These are phyloP conservation scores for Spodoptera picta DNA, from an alignment of 2,888 invertebrate genomes.

Conservation along the genomic window DNA sequence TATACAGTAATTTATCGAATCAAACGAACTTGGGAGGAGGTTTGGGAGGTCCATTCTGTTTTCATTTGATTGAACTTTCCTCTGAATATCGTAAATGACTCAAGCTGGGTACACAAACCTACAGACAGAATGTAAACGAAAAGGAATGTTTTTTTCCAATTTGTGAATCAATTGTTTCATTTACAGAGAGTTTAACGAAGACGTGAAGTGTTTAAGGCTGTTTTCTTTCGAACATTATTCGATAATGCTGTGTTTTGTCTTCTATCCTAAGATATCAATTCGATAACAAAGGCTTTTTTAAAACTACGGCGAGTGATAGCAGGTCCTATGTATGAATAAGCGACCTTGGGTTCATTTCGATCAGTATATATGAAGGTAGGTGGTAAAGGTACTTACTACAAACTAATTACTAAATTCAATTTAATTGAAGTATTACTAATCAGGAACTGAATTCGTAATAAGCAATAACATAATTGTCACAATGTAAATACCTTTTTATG, in stretches of 20 bases:
- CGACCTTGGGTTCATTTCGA: too few relatives aligned
- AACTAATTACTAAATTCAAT: too few relatives aligned
- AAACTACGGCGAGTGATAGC: too few relatives aligned
- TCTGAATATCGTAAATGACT: slow-evolving; percentile 23
- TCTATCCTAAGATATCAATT: too few relatives aligned
- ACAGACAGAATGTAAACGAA: slow-evolving; percentile 17
- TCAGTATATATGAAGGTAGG: too few relatives aligned
- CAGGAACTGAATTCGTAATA: too few relatives aligned
- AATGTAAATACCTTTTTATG: too few relatives aligned
- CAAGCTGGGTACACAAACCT: slow-evolving; percentile 14
- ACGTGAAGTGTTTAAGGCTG: slow-evolving; percentile 11
- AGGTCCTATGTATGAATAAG: too few relatives aligned
- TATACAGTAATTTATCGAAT: slow-evolving; percentile 26
- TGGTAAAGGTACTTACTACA: too few relatives aligned
- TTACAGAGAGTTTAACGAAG: slow-evolving; percentile 19
- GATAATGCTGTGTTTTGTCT: slow-evolving; percentile 3
- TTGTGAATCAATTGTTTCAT: slow-evolving; percentile 27
- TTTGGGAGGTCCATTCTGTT: slow-evolving; percentile 11
- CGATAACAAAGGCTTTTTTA: too few relatives aligned
- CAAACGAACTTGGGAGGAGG: slow-evolving; percentile 12
- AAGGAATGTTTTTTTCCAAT: slow-evolving; percentile 17
- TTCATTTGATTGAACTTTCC: slow-evolving; percentile 30
- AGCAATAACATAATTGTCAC: too few relatives aligned
- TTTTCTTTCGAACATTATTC: slow-evolving; percentile 9
- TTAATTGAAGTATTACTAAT: too few relatives aligned